Evolutionary conservation across 2,888 invertebrate genomes (phyloP).

Genomic region (Fabriciana adippe): DNA sequence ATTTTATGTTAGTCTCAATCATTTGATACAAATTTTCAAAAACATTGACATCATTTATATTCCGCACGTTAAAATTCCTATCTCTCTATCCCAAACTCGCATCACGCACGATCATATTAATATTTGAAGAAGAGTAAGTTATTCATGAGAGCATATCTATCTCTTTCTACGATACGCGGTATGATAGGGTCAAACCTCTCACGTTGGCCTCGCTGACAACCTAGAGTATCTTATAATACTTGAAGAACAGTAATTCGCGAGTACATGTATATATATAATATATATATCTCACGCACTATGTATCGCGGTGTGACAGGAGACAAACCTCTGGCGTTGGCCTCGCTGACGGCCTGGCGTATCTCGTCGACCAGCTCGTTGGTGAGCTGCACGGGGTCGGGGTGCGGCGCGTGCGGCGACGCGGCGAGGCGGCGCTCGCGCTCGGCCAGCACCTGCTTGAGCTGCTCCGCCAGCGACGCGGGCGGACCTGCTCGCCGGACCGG

Average conservation of each 20-base stretch:
- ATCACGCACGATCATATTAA: too few relatives aligned
- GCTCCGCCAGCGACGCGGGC: constrained; percentile 91
- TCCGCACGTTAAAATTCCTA: too few relatives aligned
- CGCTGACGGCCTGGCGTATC: constrained; percentile 93
- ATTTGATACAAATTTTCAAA: too few relatives aligned
- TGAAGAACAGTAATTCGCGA: not conserved
- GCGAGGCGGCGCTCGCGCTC: constrained; percentile 90
- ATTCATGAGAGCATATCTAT: too few relatives aligned
- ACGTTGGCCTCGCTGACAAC: too few relatives aligned
- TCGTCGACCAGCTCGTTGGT: constrained; percentile 93
- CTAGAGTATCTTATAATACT: too few relatives aligned
- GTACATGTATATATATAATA: not conserved
- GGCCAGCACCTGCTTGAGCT: constrained; percentile 92
- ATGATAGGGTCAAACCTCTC: too few relatives aligned
- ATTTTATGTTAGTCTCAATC: too few relatives aligned
- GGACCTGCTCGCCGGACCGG: constrained; percentile 77
- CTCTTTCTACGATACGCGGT: too few relatives aligned
- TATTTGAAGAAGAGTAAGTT: too few relatives aligned
- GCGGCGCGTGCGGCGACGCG: constrained; percentile 84
- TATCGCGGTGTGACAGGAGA: not conserved
- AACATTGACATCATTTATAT: too few relatives aligned
- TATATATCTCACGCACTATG: not conserved
- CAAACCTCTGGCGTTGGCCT: constrained; percentile 92
- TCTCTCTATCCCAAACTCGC: too few relatives aligned
- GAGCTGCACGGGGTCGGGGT: constrained; percentile 86